A percentile compares a stretch with the other conserved stretches of the same genome.
Evolutionary conservation across 2,797 vertebrate genomes (phyloP).

Genomic region (Galagoides demidoff): DNA sequence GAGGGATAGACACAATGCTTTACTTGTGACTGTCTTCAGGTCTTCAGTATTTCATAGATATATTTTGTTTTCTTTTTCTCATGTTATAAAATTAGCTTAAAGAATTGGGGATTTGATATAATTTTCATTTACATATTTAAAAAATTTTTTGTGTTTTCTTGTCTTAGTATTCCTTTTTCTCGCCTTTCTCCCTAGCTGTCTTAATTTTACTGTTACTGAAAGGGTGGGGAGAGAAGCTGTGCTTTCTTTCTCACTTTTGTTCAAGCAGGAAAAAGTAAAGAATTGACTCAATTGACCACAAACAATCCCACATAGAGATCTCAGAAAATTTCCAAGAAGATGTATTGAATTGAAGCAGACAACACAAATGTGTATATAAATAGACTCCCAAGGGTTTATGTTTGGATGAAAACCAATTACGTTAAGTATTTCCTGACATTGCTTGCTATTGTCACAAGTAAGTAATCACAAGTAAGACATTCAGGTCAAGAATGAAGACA

Average conservation of each 20-base stretch:
- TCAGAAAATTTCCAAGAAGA: conserved; percentile 47
- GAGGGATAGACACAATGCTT: neutral
- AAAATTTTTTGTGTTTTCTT: neutral
- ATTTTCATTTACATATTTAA: conserved; percentile 37
- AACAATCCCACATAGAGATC: conserved; percentile 44
- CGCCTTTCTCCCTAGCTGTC: neutral
- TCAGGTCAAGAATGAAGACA: conserved; percentile 43
- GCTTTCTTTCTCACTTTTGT: conserved; percentile 43
- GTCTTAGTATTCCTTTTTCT: neutral
- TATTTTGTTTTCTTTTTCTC: conserved; percentile 33
- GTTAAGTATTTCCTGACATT: conserved; percentile 56
- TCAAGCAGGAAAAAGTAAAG: conserved; percentile 49
- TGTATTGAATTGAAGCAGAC: conserved; percentile 55
- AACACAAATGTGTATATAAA: conserved; percentile 54
- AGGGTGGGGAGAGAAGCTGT: neutral
- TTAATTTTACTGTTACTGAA: conserved; percentile 50
- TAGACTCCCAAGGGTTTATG: conserved; percentile 27
- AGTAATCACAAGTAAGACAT: conserved; percentile 57
- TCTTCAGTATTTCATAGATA: conserved; percentile 31
- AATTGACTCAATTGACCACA: neutral
- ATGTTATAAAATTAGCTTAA: conserved; percentile 43
- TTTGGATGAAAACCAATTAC: conserved; percentile 45
- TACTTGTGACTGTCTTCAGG: conserved; percentile 13
- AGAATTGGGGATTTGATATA: neutral
- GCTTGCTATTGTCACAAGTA: conserved; percentile 55